Evolutionary conservation across 2,888 invertebrate genomes (phyloP).

Genomic region (Lochmaea crataegi): DNA sequence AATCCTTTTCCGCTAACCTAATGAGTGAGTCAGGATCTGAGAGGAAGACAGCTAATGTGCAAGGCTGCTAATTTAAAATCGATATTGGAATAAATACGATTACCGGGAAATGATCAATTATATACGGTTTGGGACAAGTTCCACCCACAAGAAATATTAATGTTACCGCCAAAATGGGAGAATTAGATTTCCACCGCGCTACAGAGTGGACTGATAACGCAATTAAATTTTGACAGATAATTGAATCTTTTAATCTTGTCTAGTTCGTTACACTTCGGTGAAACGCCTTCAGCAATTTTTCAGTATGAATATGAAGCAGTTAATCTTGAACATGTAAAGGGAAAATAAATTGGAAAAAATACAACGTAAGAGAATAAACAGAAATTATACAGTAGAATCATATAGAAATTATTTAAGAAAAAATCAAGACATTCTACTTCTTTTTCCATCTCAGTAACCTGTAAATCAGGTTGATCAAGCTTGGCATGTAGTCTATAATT

Average conservation of each 20-base stretch:
- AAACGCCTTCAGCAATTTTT: neutral
- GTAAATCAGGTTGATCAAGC: no score
- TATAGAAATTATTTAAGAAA: no score
- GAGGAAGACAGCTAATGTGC: conserved; percentile 26
- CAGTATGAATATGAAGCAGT: neutral
- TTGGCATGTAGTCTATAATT: no score
- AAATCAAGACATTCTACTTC: no score
- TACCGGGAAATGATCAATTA: conserved; percentile 44
- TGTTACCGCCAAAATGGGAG: conserved; percentile 17
- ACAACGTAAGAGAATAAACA: no score
- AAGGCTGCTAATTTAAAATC: conserved; percentile 43
- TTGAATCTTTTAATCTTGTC: neutral
- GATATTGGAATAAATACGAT: conserved; percentile 44
- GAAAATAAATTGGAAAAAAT: no score
- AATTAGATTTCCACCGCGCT: conserved; percentile 13
- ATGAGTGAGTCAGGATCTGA: conserved; percentile 15
- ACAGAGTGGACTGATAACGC: conserved; percentile 2
- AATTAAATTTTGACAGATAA: neutral
- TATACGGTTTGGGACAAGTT: conserved; percentile 30
- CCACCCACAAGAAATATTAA: conserved; percentile 39
- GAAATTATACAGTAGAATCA: no score
- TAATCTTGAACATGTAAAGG: no score
- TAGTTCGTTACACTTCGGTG: neutral
- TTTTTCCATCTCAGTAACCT: no score
- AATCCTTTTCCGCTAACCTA: conserved; percentile 15